These are phyloP conservation scores for Apamea epomidion DNA, from an alignment of 2,888 invertebrate species.

Conservation along the genomic window DNA sequence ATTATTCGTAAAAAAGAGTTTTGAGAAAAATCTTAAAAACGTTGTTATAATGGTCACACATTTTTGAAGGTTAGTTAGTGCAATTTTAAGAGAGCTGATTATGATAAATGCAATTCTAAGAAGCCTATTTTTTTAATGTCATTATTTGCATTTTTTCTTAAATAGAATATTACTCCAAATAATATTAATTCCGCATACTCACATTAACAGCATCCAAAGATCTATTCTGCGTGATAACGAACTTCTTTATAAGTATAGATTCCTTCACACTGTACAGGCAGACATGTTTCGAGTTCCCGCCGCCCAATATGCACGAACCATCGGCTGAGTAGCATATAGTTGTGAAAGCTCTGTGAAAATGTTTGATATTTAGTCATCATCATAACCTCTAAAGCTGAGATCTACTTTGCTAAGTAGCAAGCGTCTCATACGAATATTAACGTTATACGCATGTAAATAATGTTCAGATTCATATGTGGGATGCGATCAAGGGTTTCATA, in stretches of 20 bases:
- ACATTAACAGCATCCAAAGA: constrained; percentile 98
- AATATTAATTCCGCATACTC: constrained; percentile 79
- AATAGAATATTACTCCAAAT: background rate
- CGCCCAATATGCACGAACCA: constrained; percentile 97
- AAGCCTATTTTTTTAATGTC: background rate
- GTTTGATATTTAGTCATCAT: background rate
- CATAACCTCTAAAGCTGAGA: background rate
- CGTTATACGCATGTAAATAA: too few species aligned
- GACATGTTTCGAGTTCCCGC: constrained; percentile 97
- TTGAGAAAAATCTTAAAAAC: too few species aligned
- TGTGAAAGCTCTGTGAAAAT: constrained; percentile 95
- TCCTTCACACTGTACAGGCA: constrained; percentile 97
- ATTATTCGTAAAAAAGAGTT: too few species aligned
- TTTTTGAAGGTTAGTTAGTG: background rate
- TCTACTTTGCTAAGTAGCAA: background rate
- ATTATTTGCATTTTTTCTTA: background rate
- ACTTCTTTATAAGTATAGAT: constrained; percentile 96
- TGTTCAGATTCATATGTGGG: too few species aligned
- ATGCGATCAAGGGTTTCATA: too few species aligned
- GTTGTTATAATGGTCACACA: background rate
- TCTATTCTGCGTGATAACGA: constrained; percentile 97
- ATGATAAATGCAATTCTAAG: too few species aligned
- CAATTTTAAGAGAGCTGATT: background rate
- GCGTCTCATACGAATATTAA: background rate
- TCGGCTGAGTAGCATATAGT: constrained; percentile 98